A percentile compares a stretch with the other conserved stretches of the same genome.
These are phyloP conservation scores for Mormyrus hasselquistii DNA, from an alignment of 2,797 vertebrate genomes.

Conservation along the genomic window DNA sequence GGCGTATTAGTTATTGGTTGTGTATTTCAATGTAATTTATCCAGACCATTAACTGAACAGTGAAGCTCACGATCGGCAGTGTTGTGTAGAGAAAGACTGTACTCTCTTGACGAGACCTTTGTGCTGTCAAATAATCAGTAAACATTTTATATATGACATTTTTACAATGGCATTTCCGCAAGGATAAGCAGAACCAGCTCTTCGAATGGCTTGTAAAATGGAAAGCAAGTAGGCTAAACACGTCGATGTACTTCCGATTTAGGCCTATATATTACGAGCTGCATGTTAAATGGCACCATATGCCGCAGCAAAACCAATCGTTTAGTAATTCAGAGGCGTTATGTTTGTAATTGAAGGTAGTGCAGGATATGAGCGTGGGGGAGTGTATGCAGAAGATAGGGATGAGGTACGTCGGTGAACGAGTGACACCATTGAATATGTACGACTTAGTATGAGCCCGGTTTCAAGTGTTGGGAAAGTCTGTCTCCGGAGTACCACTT, in stretches of 20 bases:
- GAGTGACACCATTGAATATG: background rate
- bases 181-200: background rate
- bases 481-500: background rate
- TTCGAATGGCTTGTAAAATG: background rate
- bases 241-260: background rate
- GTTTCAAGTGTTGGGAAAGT: background rate
- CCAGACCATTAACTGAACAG: background rate
- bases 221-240: background rate
- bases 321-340: background rate
- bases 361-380: background rate
- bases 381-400: background rate
- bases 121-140: background rate
- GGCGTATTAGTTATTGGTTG: background rate
- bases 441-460: background rate
- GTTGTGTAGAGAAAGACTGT: background rate
- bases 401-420: background rate
- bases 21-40: background rate
- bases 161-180: background rate
- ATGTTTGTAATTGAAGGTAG: background rate
- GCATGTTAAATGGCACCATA: background rate
- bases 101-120: background rate
- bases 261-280: background rate
- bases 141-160: background rate
- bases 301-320: background rate
- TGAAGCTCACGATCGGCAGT: background rate